Conservation (phyloP, 1,140 invertebrate species). For the Pteromalus puparum region DNA sequence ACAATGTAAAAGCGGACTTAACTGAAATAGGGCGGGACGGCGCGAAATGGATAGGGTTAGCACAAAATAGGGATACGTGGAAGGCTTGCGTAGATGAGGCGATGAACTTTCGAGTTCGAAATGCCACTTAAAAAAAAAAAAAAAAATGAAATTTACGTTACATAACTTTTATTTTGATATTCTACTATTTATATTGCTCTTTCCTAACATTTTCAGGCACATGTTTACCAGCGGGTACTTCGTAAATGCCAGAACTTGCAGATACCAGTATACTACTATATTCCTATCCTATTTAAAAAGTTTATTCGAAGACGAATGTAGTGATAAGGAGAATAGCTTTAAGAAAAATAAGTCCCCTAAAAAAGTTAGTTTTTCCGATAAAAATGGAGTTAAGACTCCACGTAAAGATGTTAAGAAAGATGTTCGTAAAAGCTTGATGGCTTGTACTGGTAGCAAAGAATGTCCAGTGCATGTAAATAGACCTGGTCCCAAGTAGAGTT, state of each 20-base stretch:
- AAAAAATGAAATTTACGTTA: slow-evolving; percentile 37
- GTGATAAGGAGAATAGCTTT: slow-evolving; percentile 86
- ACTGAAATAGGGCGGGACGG: too few species aligned
- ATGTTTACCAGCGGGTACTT: slow-evolving; percentile 75
- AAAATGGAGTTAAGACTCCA: slow-evolving; percentile 74
- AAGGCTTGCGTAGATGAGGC: too few species aligned
- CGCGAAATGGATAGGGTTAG: too few species aligned
- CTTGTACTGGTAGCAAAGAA: slow-evolving; percentile 84
- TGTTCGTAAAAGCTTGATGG: slow-evolving; percentile 74
- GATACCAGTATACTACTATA: slow-evolving; percentile 70
- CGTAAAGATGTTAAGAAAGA: slow-evolving; percentile 76
- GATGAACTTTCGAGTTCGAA: too few species aligned
- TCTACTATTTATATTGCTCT: slow-evolving; percentile 38
- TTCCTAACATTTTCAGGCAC: slow-evolving; percentile 71
- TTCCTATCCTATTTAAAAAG: slow-evolving; percentile 78
- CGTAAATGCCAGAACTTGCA: slow-evolving; percentile 69
- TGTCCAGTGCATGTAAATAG: slow-evolving; percentile 86
- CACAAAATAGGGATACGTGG: too few species aligned
- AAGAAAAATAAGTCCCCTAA: slow-evolving; percentile 74
- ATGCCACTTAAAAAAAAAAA: too few species aligned
- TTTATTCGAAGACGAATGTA: slow-evolving; percentile 79
- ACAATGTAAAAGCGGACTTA: too few species aligned
- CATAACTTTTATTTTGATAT: not conserved
- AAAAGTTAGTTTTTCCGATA: slow-evolving; percentile 69
- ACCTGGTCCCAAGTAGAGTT: slow-evolving; percentile 81